Conservation (phyloP, 2,797 vertebrate species). For the Spinibarbus caldwelli region DNA sequence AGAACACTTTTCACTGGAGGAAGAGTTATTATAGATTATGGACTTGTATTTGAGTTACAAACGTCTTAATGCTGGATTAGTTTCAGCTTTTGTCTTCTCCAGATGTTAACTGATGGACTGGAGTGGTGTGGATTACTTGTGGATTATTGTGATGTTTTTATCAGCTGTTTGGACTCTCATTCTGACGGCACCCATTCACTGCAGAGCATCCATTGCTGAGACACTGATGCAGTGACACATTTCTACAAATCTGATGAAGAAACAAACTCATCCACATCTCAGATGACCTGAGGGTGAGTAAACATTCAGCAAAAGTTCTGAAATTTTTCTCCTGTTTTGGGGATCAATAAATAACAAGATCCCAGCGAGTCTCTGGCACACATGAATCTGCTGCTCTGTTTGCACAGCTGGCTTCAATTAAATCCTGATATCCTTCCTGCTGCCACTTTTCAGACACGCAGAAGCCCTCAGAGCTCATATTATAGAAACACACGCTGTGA, state of each 20-base stretch:
- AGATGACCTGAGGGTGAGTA: background rate
- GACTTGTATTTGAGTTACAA: no score
- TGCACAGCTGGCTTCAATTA: constrained; percentile 21
- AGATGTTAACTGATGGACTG: no score
- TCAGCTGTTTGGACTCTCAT: background rate
- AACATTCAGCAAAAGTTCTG: no score
- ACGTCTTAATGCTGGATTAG: no score
- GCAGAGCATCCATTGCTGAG: background rate
- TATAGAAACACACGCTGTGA: background rate
- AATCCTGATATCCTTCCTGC: background rate
- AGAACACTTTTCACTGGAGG: no score
- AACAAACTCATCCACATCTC: background rate
- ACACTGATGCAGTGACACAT: background rate
- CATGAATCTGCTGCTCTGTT: background rate
- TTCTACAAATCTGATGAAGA: background rate
- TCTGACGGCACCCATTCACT: background rate
- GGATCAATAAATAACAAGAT: background rate
- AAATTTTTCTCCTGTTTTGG: background rate
- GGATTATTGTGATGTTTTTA: background rate
- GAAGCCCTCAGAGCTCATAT: background rate
- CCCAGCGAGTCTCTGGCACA: background rate
- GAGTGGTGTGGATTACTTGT: no score
- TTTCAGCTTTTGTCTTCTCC: no score
- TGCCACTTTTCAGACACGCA: background rate
- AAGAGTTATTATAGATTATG: no score